These are phyloP conservation scores for Drosophila colorata DNA, from an alignment of 2,888 invertebrate species.

Conservation along the genomic window DNA sequence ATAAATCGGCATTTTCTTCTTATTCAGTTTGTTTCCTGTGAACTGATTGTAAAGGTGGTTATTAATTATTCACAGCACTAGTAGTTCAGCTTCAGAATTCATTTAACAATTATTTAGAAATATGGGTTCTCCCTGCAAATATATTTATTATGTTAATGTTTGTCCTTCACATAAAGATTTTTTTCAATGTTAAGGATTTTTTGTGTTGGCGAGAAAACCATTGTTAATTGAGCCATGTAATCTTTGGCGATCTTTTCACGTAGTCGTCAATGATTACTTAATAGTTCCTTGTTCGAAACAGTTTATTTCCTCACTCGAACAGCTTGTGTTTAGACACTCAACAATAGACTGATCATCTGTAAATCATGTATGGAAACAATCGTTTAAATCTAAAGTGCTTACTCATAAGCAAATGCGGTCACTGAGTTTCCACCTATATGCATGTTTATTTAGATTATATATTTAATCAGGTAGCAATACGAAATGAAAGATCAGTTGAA, in stretches of 20 bases:
- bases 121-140: no score
- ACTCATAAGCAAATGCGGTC: slow-evolving; percentile 35
- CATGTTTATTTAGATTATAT: slow-evolving; percentile 37
- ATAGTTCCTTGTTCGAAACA: slow-evolving; percentile 43
- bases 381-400: slow-evolving; percentile 21
- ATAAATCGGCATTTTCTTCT: no score
- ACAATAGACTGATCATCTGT: slow-evolving; percentile 34
- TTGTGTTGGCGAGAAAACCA: no score
- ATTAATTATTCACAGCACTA: no score
- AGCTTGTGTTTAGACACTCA: slow-evolving; percentile 24
- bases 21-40: no score
- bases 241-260: slow-evolving; percentile 45
- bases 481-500: slow-evolving; percentile 17
- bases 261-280: slow-evolving; percentile 32
- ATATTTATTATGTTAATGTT: no score
- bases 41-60: no score
- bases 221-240: slow-evolving; percentile 10
- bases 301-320: slow-evolving; percentile 34
- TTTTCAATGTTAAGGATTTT: no score
- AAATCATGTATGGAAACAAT: slow-evolving; percentile 36
- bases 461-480: slow-evolving; percentile 20
- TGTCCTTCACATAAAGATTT: no score
- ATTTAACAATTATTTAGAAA: no score
- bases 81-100: no score
- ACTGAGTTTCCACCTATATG: slow-evolving; percentile 15